Evolutionary conservation across 1,140 invertebrate species (phyloP).

Genomic region (Formica exsecta): DNA sequence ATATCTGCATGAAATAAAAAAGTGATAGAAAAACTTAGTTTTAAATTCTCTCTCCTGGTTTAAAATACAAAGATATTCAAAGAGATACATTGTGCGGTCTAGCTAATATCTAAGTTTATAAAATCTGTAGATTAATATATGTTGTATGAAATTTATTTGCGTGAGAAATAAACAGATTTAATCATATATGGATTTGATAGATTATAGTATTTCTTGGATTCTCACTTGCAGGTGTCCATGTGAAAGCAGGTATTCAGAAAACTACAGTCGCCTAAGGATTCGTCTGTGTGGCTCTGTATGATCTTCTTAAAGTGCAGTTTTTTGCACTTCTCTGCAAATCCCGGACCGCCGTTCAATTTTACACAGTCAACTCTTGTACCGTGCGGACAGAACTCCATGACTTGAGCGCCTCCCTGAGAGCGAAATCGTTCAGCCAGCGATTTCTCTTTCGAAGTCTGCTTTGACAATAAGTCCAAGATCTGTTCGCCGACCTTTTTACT

Average conservation of each 20-base stretch:
- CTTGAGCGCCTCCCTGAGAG: constrained; percentile 97
- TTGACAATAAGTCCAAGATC: constrained; percentile 96
- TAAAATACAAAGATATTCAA: neutral
- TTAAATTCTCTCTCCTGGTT: neutral
- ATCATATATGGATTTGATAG: neutral
- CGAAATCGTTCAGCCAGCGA: constrained; percentile 97
- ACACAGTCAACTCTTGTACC: constrained; percentile 97
- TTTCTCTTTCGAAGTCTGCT: constrained; percentile 98
- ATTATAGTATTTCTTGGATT: constrained; percentile 12
- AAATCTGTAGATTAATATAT: too few species aligned
- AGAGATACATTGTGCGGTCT: neutral
- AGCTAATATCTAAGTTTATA: too few species aligned
- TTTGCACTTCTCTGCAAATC: constrained; percentile 90
- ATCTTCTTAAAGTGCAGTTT: constrained; percentile 99
- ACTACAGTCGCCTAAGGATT: constrained; percentile 97
- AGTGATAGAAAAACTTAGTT: constrained; percentile 32
- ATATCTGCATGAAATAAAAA: constrained; percentile 88
- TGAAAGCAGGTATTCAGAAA: constrained; percentile 99
- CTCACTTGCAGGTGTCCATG: constrained; percentile 98
- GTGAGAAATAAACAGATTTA: neutral
- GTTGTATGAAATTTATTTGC: neutral
- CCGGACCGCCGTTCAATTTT: constrained; percentile 87
- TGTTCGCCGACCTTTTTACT: constrained; percentile 98
- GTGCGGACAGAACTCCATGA: constrained; percentile 98
- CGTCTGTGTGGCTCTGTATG: constrained; percentile 98